Percentiles rank a stretch among this genome's conserved stretches.
phyloP scores from a whole-genome alignment of 2,797 vertebrate species.

The Echiichthys vipera region DNA sequence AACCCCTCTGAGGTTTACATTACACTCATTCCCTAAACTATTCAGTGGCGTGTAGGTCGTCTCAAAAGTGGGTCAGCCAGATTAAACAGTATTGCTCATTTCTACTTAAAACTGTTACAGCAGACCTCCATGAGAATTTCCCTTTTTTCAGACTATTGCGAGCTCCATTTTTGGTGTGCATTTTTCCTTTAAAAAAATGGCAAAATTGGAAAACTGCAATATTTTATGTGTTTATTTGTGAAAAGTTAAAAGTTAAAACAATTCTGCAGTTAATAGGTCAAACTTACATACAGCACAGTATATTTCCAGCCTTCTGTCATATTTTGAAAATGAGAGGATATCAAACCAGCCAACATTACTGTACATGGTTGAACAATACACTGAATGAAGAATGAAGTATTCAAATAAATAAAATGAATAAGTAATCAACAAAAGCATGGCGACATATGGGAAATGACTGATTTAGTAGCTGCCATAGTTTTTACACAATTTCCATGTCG shows the following conservation, averaged over 20 bases:
- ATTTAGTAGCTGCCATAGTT: slow-evolving; percentile 48
- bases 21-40: slow-evolving; percentile 31
- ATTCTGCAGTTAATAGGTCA: neutral
- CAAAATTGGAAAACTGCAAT: neutral
- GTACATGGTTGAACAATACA: slow-evolving; percentile 5
- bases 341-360: neutral
- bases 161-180: neutral
- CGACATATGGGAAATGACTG: slow-evolving; percentile 7
- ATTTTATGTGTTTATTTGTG: slow-evolving; percentile 50
- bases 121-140: neutral
- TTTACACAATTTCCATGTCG: slow-evolving; percentile 15
- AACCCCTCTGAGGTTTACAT: slow-evolving; percentile 43
- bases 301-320: slow-evolving; percentile 11
- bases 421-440: slow-evolving; percentile 34
- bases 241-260: slow-evolving; percentile 9
- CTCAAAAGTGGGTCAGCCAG: slow-evolving; percentile 51
- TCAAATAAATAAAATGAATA: slow-evolving; percentile 42
- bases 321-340: neutral
- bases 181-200: neutral
- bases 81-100: slow-evolving; percentile 25
- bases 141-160: neutral
- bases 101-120: slow-evolving; percentile 7
- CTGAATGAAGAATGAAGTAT: slow-evolving; percentile 4
- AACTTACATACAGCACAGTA: neutral
- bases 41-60: slow-evolving; percentile 36